Percentiles rank a stretch among this genome's conserved stretches.
Conservation (phyloP, 2,113 vertebrate species). For the Grus americana region DNA sequence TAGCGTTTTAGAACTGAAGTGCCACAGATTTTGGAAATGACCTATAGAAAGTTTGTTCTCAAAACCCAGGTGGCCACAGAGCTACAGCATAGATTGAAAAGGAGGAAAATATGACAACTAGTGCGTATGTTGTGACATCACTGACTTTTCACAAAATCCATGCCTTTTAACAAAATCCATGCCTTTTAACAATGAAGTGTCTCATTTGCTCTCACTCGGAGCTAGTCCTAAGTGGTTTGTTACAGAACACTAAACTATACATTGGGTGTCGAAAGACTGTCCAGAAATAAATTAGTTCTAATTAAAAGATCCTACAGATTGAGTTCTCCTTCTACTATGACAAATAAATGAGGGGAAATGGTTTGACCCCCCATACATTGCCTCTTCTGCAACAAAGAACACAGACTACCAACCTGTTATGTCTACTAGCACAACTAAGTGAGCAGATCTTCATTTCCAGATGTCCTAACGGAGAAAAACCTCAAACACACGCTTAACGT, state of each 20-base stretch:
- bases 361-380: neutral
- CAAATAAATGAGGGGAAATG: neutral
- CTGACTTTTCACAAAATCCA: neutral
- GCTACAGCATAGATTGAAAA: neutral
- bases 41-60: neutral
- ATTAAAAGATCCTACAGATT: neutral
- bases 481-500: neutral
- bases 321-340: neutral
- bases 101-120: neutral
- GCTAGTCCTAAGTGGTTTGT: neutral
- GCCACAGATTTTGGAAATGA: neutral
- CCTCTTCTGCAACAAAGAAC: neutral
- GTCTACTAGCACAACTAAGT: neutral
- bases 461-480: neutral
- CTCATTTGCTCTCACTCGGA: neutral
- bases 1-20: neutral
- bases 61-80: neutral
- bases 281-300: neutral
- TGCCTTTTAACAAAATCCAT: neutral
- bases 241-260: neutral
- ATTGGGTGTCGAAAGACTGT: neutral
- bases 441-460: neutral
- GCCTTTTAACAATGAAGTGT: neutral
- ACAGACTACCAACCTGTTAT: neutral
- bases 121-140: neutral